Percentiles rank a stretch among this genome's conserved stretches.
Conservation (phyloP, 2,888 invertebrate genomes). For the Cheilosia impressa region DNA sequence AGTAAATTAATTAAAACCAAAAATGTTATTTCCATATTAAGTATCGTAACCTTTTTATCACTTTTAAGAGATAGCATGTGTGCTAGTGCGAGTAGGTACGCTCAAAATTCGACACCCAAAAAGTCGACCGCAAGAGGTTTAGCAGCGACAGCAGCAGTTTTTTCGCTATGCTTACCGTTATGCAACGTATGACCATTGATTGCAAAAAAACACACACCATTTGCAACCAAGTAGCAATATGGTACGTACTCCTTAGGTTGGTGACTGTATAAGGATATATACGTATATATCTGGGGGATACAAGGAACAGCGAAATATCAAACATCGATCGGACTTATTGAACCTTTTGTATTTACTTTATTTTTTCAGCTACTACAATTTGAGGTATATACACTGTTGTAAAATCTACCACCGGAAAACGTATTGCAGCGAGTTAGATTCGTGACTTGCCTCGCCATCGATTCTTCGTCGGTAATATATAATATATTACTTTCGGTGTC, state of each 20-base stretch:
- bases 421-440: constrained; percentile 34
- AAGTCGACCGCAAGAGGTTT: constrained; percentile 2
- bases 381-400: constrained; percentile 15
- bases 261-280: constrained; percentile 15
- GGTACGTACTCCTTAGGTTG: constrained; percentile 6
- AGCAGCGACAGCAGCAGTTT: background rate
- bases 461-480: constrained; percentile 14
- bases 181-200: constrained; percentile 44
- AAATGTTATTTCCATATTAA: constrained; percentile 13
- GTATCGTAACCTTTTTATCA: constrained; percentile 5
- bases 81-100: background rate
- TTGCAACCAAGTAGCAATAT: constrained; percentile 15
- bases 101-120: constrained; percentile 16
- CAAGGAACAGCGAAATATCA: constrained; percentile 29
- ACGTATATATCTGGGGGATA: background rate
- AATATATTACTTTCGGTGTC: no score
- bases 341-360: constrained; percentile 21
- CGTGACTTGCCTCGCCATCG: constrained; percentile 53
- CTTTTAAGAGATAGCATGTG: background rate
- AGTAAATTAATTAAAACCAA: constrained; percentile 35
- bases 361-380: constrained; percentile 25
- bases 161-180: constrained; percentile 23
- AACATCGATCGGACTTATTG: constrained; percentile 47
- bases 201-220: constrained; percentile 14
- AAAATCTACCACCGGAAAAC: constrained; percentile 22